A percentile compares a stretch with the other conserved stretches of the same genome.
Conservation (phyloP, 2,888 invertebrate genomes). For the Tyria jacobaeae region DNA sequence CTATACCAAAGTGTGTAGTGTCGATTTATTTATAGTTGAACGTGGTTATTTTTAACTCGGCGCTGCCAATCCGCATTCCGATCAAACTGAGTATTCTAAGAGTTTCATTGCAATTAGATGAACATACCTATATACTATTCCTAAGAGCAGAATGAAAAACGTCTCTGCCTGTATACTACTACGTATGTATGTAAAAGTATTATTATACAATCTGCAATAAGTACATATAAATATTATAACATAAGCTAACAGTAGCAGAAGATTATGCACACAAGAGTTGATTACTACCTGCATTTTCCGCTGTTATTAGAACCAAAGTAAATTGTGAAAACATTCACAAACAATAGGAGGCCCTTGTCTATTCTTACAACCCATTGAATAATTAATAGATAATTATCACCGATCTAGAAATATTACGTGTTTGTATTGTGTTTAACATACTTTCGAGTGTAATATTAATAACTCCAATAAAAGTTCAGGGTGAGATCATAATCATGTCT, state of each 20-base stretch:
- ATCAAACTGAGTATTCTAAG: conserved; percentile 5
- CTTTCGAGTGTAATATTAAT: conserved; percentile 7
- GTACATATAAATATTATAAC: no score
- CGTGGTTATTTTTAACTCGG: conserved; percentile 42
- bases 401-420: conserved; percentile 1
- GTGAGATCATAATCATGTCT: not conserved
- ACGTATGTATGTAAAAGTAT: no score
- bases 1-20: conserved; percentile 26
- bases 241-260: no score
- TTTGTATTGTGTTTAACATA: not conserved
- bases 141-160: no score
- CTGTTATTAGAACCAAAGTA: conserved; percentile 2
- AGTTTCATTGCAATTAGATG: not conserved
- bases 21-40: conserved; percentile 35
- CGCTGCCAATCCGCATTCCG: conserved; percentile 41
- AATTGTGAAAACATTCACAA: conserved; percentile 19
- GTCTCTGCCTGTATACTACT: no score
- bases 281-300: not conserved
- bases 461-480: not conserved
- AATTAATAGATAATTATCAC: conserved; percentile 42
- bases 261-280: no score
- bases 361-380: conserved; percentile 35
- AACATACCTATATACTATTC: not conserved
- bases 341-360: conserved; percentile 19
- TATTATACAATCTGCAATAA: no score